Conservation (phyloP, 2,113 vertebrate species). For the Globicephala melas region DNA sequence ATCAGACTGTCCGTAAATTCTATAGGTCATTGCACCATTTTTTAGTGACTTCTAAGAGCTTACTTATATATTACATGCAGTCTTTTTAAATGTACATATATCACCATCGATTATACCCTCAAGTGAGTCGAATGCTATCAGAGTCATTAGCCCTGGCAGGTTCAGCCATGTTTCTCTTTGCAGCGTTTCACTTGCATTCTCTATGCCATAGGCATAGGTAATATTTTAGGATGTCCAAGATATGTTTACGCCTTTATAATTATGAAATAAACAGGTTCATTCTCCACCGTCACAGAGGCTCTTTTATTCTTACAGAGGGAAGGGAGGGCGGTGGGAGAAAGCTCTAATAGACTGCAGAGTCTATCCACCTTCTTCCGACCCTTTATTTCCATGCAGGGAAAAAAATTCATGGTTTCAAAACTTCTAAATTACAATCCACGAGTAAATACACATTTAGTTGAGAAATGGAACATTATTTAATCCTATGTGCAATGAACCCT, state of each 20-base stretch:
- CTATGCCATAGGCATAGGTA: not conserved
- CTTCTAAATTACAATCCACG: not conserved
- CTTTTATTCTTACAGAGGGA: not conserved
- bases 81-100: not conserved
- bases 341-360: not conserved
- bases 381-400: not conserved
- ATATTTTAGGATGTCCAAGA: not conserved
- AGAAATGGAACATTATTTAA: not conserved
- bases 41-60: not conserved
- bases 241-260: not conserved
- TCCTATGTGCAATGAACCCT: not conserved
- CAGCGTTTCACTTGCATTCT: not conserved
- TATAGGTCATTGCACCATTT: not conserved
- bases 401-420: not conserved
- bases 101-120: not conserved
- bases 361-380: not conserved
- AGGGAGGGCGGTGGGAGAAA: no score
- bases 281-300: not conserved
- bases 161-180: not conserved
- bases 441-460: not conserved
- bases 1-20: not conserved
- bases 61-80: not conserved
- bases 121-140: not conserved
- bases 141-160: no score
- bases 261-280: not conserved